Evolutionary conservation across 2,113 vertebrate genomes (phyloP).

Genomic region (Maccullochella peelii): DNA sequence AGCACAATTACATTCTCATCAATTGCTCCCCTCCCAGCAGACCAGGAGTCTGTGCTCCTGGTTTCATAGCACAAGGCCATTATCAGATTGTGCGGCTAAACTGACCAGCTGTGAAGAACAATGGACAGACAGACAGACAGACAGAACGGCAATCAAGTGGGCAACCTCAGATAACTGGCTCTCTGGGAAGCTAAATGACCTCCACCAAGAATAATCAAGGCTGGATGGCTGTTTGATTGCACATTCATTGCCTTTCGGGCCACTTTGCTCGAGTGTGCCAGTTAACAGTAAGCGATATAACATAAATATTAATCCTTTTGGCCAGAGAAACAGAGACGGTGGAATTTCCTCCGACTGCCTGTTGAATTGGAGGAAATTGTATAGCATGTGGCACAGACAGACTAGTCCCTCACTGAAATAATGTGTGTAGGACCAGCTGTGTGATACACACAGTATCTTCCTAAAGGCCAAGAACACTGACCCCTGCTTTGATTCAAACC

Average conservation of each 20-base stretch:
- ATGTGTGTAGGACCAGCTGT: not conserved
- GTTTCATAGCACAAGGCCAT: not conserved
- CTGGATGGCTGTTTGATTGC: slow-evolving; percentile 40
- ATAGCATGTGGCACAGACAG: not conserved
- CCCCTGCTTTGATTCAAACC: slow-evolving; percentile 17
- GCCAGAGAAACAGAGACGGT: not conserved
- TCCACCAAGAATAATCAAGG: slow-evolving; percentile 26
- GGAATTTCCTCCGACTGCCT: not conserved
- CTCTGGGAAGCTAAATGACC: slow-evolving; percentile 26
- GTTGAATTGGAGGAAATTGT: slow-evolving; percentile 14
- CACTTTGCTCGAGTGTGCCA: slow-evolving; percentile 6
- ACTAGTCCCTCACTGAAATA: not conserved
- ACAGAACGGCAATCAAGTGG: not conserved
- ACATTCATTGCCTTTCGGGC: not conserved
- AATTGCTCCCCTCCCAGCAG: not conserved
- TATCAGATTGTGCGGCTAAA: not conserved
- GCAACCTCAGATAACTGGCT: slow-evolving; percentile 15
- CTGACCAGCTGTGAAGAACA: slow-evolving; percentile 23
- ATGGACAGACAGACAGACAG: not conserved
- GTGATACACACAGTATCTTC: not conserved
- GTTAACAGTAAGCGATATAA: not conserved
- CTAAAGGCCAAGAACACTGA: not conserved
- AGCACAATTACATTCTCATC: slow-evolving; percentile 11
- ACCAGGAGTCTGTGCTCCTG: not conserved
- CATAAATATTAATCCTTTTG: slow-evolving; percentile 21